Evolutionary conservation across 2,888 invertebrate genomes (phyloP).

Genomic region (Clitarchus hookeri): DNA sequence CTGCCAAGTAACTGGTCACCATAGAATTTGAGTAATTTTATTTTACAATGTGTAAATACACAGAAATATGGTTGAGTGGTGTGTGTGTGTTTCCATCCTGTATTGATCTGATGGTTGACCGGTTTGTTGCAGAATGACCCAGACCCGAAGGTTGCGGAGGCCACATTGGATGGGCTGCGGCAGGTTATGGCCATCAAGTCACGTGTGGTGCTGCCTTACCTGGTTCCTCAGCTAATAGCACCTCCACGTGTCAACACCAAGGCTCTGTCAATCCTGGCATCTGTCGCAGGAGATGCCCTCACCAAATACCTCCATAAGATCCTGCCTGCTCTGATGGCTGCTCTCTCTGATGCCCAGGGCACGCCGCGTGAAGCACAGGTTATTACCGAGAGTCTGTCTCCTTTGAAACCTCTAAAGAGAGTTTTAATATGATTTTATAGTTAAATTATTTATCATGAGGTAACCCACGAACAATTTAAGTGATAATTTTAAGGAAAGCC

Average conservation of each 20-base stretch:
- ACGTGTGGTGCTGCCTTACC: constrained; percentile 91
- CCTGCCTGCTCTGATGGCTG: constrained; percentile 83
- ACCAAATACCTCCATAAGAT: constrained; percentile 90
- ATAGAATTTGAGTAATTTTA: too few relatives aligned
- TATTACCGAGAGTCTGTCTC: too few relatives aligned
- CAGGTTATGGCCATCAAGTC: constrained; percentile 98
- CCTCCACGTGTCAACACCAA: constrained; percentile 85
- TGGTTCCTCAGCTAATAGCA: constrained; percentile 91
- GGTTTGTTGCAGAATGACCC: constrained; percentile 65
- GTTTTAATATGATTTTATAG: too few relatives aligned
- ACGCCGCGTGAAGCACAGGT: constrained; percentile 62
- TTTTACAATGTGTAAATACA: too few relatives aligned
- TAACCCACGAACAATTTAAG: too few relatives aligned
- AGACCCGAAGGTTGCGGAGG: constrained; percentile 80
- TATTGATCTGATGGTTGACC: background rate
- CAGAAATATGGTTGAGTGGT: too few relatives aligned
- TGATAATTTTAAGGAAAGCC: too few relatives aligned
- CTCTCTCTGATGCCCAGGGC: constrained; percentile 72
- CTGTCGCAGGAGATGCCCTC: constrained; percentile 92
- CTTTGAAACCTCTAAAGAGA: too few relatives aligned
- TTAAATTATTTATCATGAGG: too few relatives aligned
- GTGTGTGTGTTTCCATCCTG: too few relatives aligned
- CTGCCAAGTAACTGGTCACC: too few relatives aligned
- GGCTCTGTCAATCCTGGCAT: constrained; percentile 90
- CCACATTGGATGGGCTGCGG: constrained; percentile 91